phyloP scores from a whole-genome alignment of 2,797 vertebrate genomes.

The Emydoidea blandingii region DNA sequence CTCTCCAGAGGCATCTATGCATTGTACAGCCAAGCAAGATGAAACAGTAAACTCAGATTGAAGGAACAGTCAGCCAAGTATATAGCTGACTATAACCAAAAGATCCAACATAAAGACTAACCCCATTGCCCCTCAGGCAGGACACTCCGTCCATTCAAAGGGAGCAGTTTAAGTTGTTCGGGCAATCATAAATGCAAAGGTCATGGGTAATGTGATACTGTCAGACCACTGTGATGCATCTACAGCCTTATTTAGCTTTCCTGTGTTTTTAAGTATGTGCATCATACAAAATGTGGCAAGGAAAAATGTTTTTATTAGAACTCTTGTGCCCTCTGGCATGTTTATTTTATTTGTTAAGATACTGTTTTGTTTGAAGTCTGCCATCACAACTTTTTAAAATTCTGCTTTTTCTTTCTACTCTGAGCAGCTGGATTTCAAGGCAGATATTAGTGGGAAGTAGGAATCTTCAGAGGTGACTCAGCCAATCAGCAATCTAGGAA shows the following conservation, averaged over 20 bases:
- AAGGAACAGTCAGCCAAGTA: background rate
- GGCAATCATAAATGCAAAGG: background rate
- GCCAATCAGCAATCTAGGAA: background rate
- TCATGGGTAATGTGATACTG: background rate
- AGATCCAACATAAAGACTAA: background rate
- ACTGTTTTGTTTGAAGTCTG: background rate
- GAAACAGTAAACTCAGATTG: background rate
- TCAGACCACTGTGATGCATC: background rate
- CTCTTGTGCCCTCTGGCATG: background rate
- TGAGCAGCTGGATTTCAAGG: background rate
- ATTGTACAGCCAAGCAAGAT: background rate
- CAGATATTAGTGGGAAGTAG: background rate
- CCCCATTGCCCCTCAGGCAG: background rate
- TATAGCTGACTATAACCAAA: background rate
- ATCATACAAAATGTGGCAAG: background rate
- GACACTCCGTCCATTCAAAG: background rate
- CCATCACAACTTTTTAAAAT: background rate
- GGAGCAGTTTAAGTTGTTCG: background rate
- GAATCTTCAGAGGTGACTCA: background rate
- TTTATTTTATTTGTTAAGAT: slow-evolving; percentile 2
- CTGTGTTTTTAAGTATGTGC: background rate
- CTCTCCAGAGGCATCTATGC: background rate
- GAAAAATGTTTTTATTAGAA: slow-evolving; percentile 15
- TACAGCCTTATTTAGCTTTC: background rate
- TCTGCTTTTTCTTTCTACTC: background rate